Conservation (phyloP, 2,113 vertebrate species). For the Natator depressus region DNA sequence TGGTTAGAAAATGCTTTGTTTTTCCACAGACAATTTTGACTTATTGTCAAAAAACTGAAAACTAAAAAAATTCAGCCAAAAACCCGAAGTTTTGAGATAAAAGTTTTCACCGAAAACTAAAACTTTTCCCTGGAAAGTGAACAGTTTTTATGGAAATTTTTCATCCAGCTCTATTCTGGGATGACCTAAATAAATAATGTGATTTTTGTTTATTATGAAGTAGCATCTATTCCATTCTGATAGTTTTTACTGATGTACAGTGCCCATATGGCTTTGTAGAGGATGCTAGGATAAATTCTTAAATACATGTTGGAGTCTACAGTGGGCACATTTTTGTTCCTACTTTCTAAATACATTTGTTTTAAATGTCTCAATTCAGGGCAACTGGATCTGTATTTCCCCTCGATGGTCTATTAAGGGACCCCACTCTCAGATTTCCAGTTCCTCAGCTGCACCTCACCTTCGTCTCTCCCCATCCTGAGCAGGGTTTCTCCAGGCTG, state of each 20-base stretch:
- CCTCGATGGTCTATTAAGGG: no score
- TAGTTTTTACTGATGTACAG: background rate
- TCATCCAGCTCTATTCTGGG: background rate
- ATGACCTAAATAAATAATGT: background rate
- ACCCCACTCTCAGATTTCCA: no score
- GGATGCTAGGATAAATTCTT: background rate
- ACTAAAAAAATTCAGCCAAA: background rate
- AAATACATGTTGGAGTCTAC: background rate
- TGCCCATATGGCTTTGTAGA: background rate
- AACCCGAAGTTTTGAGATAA: background rate
- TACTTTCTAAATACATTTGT: no score
- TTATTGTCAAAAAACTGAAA: no score
- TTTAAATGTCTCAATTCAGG: no score
- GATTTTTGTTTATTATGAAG: background rate
- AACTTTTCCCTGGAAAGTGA: background rate
- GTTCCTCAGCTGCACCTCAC: no score
- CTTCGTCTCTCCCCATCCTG: no score
- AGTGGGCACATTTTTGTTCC: background rate
- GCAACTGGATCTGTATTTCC: no score
- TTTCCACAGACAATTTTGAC: background rate
- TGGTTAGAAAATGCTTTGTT: background rate
- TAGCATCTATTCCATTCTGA: background rate
- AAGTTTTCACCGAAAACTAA: background rate
- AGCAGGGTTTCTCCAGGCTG: no score
- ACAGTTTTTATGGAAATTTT: background rate